Percentiles rank a stretch among this genome's conserved stretches.
These are phyloP conservation scores for Chaetophractus vellerosus DNA, from an alignment of 2,797 vertebrate genomes.

Conservation along the genomic window DNA sequence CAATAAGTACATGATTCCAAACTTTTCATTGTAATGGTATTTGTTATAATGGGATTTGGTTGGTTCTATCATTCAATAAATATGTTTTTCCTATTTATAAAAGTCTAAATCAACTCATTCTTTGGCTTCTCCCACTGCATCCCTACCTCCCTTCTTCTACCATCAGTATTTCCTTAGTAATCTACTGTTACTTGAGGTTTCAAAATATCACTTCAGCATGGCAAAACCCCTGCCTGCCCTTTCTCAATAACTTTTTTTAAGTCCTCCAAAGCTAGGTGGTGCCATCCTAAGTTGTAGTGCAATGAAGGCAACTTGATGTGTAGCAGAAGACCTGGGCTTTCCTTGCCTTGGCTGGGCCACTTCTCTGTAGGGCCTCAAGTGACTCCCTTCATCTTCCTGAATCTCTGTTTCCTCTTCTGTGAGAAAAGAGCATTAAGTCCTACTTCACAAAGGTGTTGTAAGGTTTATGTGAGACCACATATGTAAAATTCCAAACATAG, in stretches of 20 bases:
- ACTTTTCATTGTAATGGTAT: constrained; percentile 31
- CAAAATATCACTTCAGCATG: not conserved
- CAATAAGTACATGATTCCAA: constrained; percentile 17
- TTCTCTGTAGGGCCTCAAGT: not conserved
- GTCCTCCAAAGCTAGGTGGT: not conserved
- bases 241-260: not conserved
- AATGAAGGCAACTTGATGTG: not conserved
- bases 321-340: not conserved
- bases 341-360: not conserved
- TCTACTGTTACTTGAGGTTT: not conserved
- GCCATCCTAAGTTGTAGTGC: not conserved
- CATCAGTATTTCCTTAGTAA: not conserved
- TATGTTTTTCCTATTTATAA: constrained; percentile 17
- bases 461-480: not conserved
- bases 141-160: not conserved
- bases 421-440: not conserved
- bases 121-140: not conserved
- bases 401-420: not conserved
- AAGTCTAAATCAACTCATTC: constrained; percentile 20
- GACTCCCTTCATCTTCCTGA: not conserved
- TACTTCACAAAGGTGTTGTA: not conserved
- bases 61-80: constrained; percentile 16
- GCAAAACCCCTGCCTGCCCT: not conserved
- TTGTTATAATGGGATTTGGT: not conserved
- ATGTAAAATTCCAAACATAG: not conserved